These are phyloP conservation scores for Cinclus mexicanus DNA, from an alignment of 2,113 vertebrate species.

Conservation along the genomic window DNA sequence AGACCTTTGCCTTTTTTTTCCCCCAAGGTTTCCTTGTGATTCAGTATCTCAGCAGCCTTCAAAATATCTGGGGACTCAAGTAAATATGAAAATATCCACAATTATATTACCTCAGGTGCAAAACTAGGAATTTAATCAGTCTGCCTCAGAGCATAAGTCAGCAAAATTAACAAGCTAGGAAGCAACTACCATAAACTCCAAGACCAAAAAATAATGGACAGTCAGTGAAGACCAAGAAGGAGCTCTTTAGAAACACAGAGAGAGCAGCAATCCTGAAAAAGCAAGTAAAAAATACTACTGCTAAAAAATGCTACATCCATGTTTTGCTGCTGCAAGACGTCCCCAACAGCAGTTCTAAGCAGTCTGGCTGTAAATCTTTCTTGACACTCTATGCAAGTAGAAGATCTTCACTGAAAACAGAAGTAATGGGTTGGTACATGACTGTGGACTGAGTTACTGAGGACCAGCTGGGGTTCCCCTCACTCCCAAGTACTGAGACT, in stretches of 20 bases:
- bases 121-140: not conserved
- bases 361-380: not conserved
- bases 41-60: not conserved
- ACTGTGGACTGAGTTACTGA: not conserved
- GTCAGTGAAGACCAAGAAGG: not conserved
- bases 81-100: not conserved
- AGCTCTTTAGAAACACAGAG: not conserved
- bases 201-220: not conserved
- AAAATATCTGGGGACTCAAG: not conserved
- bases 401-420: not conserved
- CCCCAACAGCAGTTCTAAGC: not conserved
- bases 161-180: not conserved
- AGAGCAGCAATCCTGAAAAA: not conserved
- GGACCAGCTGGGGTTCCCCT: not conserved
- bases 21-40: not conserved
- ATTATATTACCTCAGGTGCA: not conserved
- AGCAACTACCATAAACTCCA: not conserved
- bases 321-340: not conserved
- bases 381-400: not conserved
- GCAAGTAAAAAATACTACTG: not conserved
- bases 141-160: not conserved
- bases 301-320: not conserved
- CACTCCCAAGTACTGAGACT: not conserved
- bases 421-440: not conserved
- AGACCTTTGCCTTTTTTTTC: not conserved